phyloP scores from a whole-genome alignment of 2,888 invertebrate genomes.

The Pteria penguin region DNA sequence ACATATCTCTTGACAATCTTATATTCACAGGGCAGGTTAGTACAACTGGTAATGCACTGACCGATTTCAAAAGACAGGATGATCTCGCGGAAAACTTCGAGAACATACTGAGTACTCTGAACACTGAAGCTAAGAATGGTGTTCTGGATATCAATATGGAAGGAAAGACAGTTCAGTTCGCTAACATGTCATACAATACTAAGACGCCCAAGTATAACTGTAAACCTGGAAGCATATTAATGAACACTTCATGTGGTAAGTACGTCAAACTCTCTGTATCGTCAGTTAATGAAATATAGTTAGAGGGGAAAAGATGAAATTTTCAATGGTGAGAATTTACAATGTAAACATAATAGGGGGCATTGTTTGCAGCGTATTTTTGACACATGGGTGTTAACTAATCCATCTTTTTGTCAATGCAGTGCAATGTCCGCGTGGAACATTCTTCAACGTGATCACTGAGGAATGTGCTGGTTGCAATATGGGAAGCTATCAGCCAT shows the following conservation, averaged over 20 bases:
- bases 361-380: too few species aligned
- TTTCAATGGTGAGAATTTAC: too few species aligned
- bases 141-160: conserved; percentile 73
- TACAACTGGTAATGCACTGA: conserved; percentile 32
- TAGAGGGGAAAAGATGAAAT: too few species aligned
- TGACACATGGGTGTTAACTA: too few species aligned
- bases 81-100: conserved; percentile 57
- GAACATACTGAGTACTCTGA: conserved; percentile 65
- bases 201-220: conserved; percentile 79
- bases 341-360: too few species aligned
- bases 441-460: conserved; percentile 83
- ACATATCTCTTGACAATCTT: too few species aligned
- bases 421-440: conserved; percentile 86
- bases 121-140: conserved; percentile 75
- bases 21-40: conserved; percentile 27
- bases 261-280: too few species aligned
- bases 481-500: conserved; percentile 84
- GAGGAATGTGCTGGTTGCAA: conserved; percentile 84
- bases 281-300: too few species aligned
- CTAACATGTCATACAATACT: conserved; percentile 66
- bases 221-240: conserved; percentile 82
- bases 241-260: conserved; percentile 83
- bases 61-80: conserved; percentile 41
- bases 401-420: too few species aligned
- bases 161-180: conserved; percentile 64